These are phyloP conservation scores for Anguilla megastoma DNA, from an alignment of 2,797 vertebrate species.

Conservation along the genomic window DNA sequence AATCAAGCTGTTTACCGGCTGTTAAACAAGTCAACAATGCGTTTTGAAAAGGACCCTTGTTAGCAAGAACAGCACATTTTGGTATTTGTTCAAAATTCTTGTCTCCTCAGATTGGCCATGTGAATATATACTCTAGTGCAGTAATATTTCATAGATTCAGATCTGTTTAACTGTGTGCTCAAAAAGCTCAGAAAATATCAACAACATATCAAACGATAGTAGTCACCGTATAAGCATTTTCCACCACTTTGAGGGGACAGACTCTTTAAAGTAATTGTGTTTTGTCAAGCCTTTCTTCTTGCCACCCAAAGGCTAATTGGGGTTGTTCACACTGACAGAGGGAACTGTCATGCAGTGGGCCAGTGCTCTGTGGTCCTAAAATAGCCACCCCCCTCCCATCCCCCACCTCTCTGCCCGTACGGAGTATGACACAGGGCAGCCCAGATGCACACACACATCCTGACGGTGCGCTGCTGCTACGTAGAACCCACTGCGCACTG, in stretches of 20 bases:
- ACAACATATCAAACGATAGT: conserved; percentile 24
- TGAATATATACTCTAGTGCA: conserved; percentile 27
- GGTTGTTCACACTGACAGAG: conserved; percentile 64
- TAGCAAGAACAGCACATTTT: not conserved
- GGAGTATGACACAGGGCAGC: not conserved
- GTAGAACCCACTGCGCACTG: not conserved
- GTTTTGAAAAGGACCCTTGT: not conserved
- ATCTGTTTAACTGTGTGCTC: conserved; percentile 18
- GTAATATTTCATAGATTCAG: conserved; percentile 14
- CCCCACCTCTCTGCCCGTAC: not conserved
- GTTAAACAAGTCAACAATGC: conserved; percentile 13
- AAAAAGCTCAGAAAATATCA: conserved; percentile 27
- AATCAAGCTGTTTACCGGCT: not conserved
- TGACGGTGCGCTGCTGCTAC: conserved; percentile 8
- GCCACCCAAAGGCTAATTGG: conserved; percentile 59
- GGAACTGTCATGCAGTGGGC: conserved; percentile 43
- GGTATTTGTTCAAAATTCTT: not conserved
- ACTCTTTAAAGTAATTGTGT: conserved; percentile 30
- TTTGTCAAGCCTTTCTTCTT: conserved; percentile 48
- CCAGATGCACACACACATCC: conserved; percentile 5
- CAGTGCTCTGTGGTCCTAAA: conserved; percentile 24
- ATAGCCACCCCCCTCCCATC: not conserved
- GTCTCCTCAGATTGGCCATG: conserved; percentile 9
- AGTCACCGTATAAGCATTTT: conserved; percentile 31
- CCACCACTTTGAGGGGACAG: conserved; percentile 25